Evolutionary conservation across 1,140 invertebrate genomes (phyloP).

Genomic region (Drosophila truncata): DNA sequence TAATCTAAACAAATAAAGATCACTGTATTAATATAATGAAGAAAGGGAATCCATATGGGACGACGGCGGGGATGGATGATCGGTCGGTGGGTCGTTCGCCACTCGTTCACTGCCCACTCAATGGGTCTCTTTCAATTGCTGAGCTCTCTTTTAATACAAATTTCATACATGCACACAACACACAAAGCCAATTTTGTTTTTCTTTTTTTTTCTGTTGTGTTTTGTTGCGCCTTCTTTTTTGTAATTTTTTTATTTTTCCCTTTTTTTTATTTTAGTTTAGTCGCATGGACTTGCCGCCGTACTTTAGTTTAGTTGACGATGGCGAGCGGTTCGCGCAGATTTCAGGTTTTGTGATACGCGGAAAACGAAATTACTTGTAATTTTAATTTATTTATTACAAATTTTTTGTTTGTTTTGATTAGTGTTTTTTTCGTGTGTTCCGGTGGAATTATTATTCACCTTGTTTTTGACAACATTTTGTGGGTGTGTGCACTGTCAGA

Average conservation of each 20-base stretch:
- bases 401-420: background rate
- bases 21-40: constrained; percentile 19
- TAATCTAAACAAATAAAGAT: background rate
- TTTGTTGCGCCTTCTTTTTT: constrained; percentile 36
- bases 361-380: constrained; percentile 24
- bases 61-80: constrained; percentile 22
- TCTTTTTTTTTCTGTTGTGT: constrained; percentile 38
- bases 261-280: constrained; percentile 74
- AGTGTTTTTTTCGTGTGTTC: constrained; percentile 1
- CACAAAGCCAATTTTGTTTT: constrained; percentile 70
- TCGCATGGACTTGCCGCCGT: constrained; percentile 75
- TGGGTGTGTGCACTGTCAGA: constrained; percentile 30
- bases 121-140: constrained; percentile 63
- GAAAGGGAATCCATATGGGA: constrained; percentile 24
- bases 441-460: background rate
- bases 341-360: constrained; percentile 55
- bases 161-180: constrained; percentile 79
- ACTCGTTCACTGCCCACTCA: constrained; percentile 47
- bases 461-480: constrained; percentile 1
- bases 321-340: constrained; percentile 75
- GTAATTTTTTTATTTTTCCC: constrained; percentile 32
- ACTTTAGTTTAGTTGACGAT: constrained; percentile 82
- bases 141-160: constrained; percentile 72
- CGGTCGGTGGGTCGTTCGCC: constrained; percentile 46
- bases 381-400: constrained; percentile 20